Evolutionary conservation across 1,140 invertebrate genomes (phyloP), one percentile per base, ranked within the genome.

Genomic region (Penaeus chinensis): DNA sequence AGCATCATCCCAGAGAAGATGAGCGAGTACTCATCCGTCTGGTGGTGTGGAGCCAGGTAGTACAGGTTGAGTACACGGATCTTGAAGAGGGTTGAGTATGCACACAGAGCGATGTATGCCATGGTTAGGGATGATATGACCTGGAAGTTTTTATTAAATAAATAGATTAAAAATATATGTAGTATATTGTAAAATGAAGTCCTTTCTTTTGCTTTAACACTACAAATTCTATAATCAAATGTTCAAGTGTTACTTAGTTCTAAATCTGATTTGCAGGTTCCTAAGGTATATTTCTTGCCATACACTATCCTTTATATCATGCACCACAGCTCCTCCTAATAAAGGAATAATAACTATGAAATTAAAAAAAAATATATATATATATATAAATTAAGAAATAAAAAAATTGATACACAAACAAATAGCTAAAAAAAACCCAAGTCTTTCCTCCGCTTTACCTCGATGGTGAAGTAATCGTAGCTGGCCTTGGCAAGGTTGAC

Each of bases 11-110:
- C 98, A 91, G 97, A 98, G 92, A 99, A 99, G 91, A 99, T 98
- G 76, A 99, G 94, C 92, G 97, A 99, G 93, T 99, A 98, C 92
- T 99, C 98, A 92, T 99, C 99, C 2, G 99, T 99, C 93, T 99
- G 97, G 93, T 99, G 98, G 92, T 99, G 96, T 0, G 98, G 96
- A 13, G 98, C 98, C 90, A 99, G 93, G 91, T 99, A 99, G 93
- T 99, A 99, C 89, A 99, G 95, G 93, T 99, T 99, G 60, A 99
- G 94, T 16, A 99, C 95, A 78, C 97, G 94, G 89, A 99, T 98
- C 93, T 98, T 98, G 90, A 99, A 95, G 69, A 99, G 96, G 0
- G 99, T 99, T 24, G 97, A 99, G 93, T 99, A 99, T 8, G 99
- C 98, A 93, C 99, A 99, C 91, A 98, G 96, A 92, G 98, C 98